Evolutionary conservation across 2,797 vertebrate genomes (phyloP).

Genomic region (Octomys mimax): DNA sequence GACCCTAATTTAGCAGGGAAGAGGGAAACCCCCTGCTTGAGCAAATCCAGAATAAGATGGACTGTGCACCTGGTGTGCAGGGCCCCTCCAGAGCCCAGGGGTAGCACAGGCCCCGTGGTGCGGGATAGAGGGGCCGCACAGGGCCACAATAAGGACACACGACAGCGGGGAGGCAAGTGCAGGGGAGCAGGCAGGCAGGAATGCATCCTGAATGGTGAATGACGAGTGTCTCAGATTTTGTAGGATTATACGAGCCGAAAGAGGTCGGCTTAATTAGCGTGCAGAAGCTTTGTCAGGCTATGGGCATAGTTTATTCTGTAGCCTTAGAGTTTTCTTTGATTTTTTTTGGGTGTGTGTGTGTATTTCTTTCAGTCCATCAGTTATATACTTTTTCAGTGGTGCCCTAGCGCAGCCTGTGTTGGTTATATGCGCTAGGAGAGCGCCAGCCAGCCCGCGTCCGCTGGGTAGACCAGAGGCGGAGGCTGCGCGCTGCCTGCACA

Average conservation of each 20-base stretch:
- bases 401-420: background rate
- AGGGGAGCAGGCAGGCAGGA: background rate
- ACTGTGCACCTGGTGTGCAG: fast-evolving
- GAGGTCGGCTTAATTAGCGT: background rate
- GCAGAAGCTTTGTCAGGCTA: background rate
- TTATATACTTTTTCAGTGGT: background rate
- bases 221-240: fast-evolving
- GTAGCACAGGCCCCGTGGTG: fast-evolving
- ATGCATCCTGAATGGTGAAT: fast-evolving
- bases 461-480: background rate
- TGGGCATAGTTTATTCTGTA: background rate
- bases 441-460: fast-evolving
- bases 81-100: no score
- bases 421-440: background rate
- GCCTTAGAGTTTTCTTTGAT: background rate
- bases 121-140: fast-evolving
- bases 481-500: fast-evolving
- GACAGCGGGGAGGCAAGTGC: fast-evolving
- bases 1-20: background rate
- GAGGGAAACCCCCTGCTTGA: no score
- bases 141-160: fast-evolving
- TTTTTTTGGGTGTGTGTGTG: background rate
- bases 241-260: fast-evolving
- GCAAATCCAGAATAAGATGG: fast-evolving
- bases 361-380: background rate